A percentile compares a stretch with the other conserved stretches of the same genome.
phyloP scores from a whole-genome alignment of 1,140 invertebrate species.

The Dreissena rostriformis region DNA sequence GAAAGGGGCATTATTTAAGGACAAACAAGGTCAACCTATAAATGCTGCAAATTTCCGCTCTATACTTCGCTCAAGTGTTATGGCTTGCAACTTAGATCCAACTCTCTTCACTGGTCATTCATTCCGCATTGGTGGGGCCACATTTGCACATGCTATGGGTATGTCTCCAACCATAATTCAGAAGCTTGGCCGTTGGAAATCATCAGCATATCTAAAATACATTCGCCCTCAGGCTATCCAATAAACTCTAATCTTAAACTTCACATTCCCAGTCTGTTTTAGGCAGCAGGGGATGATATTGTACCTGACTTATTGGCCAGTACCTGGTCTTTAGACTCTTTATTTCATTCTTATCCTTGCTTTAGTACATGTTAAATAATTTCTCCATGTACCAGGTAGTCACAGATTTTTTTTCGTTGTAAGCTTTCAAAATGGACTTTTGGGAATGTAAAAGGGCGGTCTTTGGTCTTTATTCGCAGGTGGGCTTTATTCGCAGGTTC shows the following conservation, averaged over 20 bases:
- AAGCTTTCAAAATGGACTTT: too few relatives aligned
- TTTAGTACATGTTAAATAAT: too few relatives aligned
- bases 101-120: not conserved
- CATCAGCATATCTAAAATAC: conserved; percentile 1
- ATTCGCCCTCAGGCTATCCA: not conserved
- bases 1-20: not conserved
- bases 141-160: not conserved
- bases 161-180: not conserved
- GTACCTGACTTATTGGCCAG: too few relatives aligned
- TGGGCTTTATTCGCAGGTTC: too few relatives aligned
- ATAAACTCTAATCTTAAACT: not conserved
- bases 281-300: too few relatives aligned
- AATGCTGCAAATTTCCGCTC: not conserved
- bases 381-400: too few relatives aligned
- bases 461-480: too few relatives aligned
- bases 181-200: conserved; percentile 21
- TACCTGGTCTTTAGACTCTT: too few relatives aligned
- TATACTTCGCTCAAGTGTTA: not conserved
- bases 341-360: too few relatives aligned
- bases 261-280: not conserved
- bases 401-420: too few relatives aligned
- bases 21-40: not conserved
- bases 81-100: not conserved
- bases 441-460: too few relatives aligned
- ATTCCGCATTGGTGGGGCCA: conserved; percentile 1